Percentiles rank a stretch among this genome's conserved stretches.
phyloP scores from a whole-genome alignment of 2,797 vertebrate genomes.

The Danionella dracula region DNA sequence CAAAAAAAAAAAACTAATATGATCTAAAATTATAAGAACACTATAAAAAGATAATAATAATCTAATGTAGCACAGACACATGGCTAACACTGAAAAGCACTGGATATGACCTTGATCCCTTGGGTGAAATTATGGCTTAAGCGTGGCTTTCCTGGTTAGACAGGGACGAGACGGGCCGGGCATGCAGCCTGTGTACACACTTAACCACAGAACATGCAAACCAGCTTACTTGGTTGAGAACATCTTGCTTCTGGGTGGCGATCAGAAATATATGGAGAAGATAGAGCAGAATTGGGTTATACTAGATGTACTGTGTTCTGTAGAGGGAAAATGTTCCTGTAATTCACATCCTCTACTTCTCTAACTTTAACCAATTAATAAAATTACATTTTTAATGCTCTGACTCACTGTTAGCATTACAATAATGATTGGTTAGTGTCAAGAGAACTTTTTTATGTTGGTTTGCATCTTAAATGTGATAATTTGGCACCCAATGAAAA shows the following conservation, averaged over 20 bases:
- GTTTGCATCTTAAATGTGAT: too few species aligned
- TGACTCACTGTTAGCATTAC: too few species aligned
- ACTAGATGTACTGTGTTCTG: constrained; percentile 1
- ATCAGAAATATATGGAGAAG: constrained; percentile 40
- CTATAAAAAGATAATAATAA: neutral
- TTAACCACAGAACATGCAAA: constrained; percentile 69
- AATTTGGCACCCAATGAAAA: too few species aligned
- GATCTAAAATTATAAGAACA: constrained; percentile 13
- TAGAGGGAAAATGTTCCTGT: neutral
- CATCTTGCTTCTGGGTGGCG: constrained; percentile 77
- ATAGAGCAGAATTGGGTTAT: constrained; percentile 41
- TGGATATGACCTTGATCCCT: constrained; percentile 42
- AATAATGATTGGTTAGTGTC: too few species aligned
- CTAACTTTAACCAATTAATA: neutral
- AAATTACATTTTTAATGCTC: neutral
- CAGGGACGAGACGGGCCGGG: constrained; percentile 43
- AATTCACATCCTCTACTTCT: neutral
- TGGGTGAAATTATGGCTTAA: constrained; percentile 35
- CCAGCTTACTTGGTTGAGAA: constrained; percentile 81
- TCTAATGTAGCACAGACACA: constrained; percentile 33
- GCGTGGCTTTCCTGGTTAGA: constrained; percentile 35
- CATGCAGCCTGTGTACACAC: constrained; percentile 67
- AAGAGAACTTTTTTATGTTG: too few species aligned
- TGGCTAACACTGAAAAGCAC: constrained; percentile 35
- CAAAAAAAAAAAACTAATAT: constrained; percentile 9